These are phyloP conservation scores for Crematogaster levior DNA, from an alignment of 2,888 invertebrate species.

Conservation along the genomic window DNA sequence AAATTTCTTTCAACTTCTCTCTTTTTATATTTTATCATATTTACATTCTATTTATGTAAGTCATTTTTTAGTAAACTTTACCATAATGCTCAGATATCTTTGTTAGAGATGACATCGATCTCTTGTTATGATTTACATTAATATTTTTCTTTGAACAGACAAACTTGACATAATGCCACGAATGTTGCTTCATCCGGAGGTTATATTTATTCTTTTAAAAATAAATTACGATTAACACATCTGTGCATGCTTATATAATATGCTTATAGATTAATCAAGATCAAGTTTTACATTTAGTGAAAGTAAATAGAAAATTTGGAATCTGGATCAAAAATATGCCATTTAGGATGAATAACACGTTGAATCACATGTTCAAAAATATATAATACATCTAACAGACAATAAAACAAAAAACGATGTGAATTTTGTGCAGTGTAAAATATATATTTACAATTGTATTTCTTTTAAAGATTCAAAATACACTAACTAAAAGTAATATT, in stretches of 20 bases:
- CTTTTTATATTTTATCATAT: neutral
- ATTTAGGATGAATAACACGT: constrained; percentile 55
- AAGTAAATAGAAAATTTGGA: constrained; percentile 72
- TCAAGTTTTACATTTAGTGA: constrained; percentile 39
- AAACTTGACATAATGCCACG: neutral
- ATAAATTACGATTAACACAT: constrained; percentile 34
- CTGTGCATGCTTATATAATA: neutral
- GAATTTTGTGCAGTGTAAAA: neutral
- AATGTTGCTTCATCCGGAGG: neutral
- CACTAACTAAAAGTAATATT: neutral
- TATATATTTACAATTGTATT: neutral
- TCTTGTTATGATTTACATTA: neutral
- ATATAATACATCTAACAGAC: neutral
- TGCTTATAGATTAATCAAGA: neutral
- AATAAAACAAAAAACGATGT: neutral
- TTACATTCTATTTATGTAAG: neutral
- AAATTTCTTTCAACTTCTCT: neutral
- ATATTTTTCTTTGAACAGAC: neutral
- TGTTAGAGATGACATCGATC: neutral
- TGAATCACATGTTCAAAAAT: constrained; percentile 14
- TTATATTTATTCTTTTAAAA: constrained; percentile 22
- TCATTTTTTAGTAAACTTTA: neutral
- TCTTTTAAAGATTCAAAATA: neutral
- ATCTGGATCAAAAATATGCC: constrained; percentile 64
- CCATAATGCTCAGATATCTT: neutral